Percentiles rank a stretch among this genome's conserved stretches.
Conservation (phyloP, 2,888 invertebrate species). For the Parnassius apollo region DNA sequence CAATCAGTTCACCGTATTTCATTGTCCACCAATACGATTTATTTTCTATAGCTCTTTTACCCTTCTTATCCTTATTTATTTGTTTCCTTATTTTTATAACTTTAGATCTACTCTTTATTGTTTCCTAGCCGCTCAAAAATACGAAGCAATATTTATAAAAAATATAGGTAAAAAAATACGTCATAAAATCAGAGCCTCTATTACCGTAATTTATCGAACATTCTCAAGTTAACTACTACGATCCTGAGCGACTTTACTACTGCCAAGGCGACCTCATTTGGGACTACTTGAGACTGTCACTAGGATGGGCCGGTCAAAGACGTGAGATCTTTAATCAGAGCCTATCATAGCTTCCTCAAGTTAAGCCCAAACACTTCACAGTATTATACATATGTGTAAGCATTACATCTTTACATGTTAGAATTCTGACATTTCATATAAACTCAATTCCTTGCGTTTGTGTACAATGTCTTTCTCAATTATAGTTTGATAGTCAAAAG, state of each 20-base stretch:
- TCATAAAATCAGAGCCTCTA: too few relatives aligned
- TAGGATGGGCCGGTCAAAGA: slow-evolving; percentile 41
- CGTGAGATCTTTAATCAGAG: slow-evolving; percentile 18
- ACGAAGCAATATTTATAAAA: too few relatives aligned
- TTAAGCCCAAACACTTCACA: not conserved
- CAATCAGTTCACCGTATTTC: too few relatives aligned
- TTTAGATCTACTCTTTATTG: too few relatives aligned
- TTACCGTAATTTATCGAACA: not conserved
- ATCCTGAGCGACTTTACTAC: slow-evolving; percentile 15
- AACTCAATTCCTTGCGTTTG: not conserved
- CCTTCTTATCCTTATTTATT: too few relatives aligned
- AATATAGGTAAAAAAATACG: too few relatives aligned
- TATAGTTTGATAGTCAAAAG: not conserved
- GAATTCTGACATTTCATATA: slow-evolving; percentile 1
- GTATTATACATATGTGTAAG: not conserved
- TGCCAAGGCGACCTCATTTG: slow-evolving; percentile 40
- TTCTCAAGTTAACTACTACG: not conserved
- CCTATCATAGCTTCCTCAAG: slow-evolving; percentile 27
- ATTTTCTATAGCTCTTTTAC: too few relatives aligned
- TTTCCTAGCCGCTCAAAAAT: too few relatives aligned
- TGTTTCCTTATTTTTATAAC: too few relatives aligned
- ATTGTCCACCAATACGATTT: too few relatives aligned
- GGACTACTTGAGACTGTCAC: slow-evolving; percentile 57
- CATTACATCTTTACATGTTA: not conserved
- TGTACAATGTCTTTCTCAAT: slow-evolving; percentile 1